Evolutionary conservation across 2,888 invertebrate species (phyloP), one percentile per base, ranked within the genome.

Genomic region (Timema cristinae): DNA sequence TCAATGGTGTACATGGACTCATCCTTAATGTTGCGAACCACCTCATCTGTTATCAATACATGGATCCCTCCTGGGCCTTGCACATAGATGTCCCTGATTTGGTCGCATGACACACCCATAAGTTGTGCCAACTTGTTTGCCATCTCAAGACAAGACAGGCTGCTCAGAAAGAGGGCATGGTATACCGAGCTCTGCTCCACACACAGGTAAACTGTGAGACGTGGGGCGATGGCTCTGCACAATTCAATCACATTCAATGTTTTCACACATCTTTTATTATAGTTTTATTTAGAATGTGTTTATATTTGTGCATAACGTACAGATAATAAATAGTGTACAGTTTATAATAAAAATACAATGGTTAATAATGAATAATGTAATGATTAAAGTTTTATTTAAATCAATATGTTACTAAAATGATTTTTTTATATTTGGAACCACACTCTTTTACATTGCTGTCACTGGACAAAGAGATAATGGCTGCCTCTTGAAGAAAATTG

Each of bases 51-150:
- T 48, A 97, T 86, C 54, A 91, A 86, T 0, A 97, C 90, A 77
- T 92, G 91, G 8, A 96, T 92, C 15, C 92, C 92, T 77, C 91
- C 90, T 0, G 96, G 95, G 0, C 95, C 96, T 77, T 89, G 90
- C 68, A 94, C 86, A 76, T 91, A 89, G 9, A 95, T 86, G 51
- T 89, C 88, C 66, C 81, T 81, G 74, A 83, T 83, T 80, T 81
- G 83, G 73, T 77, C 82, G 16, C 78, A 72, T 52, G 78, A 75
- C 10, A 85, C 76, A 48, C 86, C 88, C 59, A 90, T 84, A 73
- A 93, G 81, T 15, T 83, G 80, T 67, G 87, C 85, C 52, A 94
- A 83, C 78, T 92, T 91, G 75, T 84, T 83, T 69, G 86, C 80
- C 71, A 94, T 82, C 78, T 94, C 94, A 71, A 82, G 81, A 52